phyloP scores from a whole-genome alignment of 64 coral and sea anemone species.

The Dendronephthya gigantea region DNA sequence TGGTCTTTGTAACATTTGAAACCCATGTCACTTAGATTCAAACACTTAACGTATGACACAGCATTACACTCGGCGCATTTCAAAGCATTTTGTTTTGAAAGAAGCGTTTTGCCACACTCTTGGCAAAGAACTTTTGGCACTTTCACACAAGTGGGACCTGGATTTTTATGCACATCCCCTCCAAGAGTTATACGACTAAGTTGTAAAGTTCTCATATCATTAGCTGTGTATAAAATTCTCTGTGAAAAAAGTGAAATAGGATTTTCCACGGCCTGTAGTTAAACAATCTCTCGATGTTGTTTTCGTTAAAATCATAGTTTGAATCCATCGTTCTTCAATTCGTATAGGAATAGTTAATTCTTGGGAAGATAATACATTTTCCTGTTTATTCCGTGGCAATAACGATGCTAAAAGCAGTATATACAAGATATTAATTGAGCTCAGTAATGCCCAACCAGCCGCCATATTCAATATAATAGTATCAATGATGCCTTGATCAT shows the following conservation, averaged over 20 bases:
- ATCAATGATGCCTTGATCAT: too few species aligned
- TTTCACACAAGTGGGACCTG: neutral
- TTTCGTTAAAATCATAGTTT: too few species aligned
- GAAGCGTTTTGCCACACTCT: neutral
- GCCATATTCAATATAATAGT: too few species aligned
- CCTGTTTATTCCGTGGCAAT: too few species aligned
- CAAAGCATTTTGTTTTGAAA: neutral
- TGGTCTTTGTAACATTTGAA: conserved; percentile 32
- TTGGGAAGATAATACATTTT: too few species aligned
- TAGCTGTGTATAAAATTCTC: neutral
- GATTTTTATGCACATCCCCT: neutral
- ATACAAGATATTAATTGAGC: too few species aligned
- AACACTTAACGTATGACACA: conserved; percentile 19
- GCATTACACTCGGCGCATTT: neutral
- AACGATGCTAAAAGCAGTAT: too few species aligned
- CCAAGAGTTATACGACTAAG: neutral
- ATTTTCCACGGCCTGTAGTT: neutral
- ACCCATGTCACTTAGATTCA: conserved; percentile 16
- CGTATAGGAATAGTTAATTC: too few species aligned
- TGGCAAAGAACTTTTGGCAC: neutral
- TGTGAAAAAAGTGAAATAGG: neutral
- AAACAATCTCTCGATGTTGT: too few species aligned
- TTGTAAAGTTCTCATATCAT: neutral
- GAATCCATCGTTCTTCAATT: too few species aligned
- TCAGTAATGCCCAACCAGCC: too few species aligned